Conservation (phyloP, 1,140 invertebrate species). For the Riptortus pedestris region DNA sequence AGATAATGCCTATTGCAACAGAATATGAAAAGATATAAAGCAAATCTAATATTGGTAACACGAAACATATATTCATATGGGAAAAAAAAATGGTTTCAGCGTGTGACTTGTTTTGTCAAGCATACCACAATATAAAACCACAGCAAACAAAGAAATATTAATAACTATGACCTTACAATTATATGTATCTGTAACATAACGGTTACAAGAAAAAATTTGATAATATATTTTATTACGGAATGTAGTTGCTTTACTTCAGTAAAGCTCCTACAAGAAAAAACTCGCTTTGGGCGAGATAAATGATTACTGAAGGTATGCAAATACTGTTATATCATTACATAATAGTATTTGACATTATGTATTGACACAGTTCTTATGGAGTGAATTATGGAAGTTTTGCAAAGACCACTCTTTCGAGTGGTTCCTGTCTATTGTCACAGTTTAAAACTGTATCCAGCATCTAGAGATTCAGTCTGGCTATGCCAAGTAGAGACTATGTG, state of each 20-base stretch:
- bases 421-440: constrained; percentile 17
- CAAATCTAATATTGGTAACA: constrained; percentile 12
- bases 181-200: constrained; percentile 25
- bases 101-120: constrained; percentile 14
- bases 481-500: constrained; percentile 3
- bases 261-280: constrained; percentile 12
- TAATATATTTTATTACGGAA: constrained; percentile 13
- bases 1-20: not conserved
- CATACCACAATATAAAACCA: constrained; percentile 23
- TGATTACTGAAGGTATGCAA: constrained; percentile 22
- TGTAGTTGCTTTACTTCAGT: constrained; percentile 16
- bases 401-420: constrained; percentile 11
- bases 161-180: constrained; percentile 22
- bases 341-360: constrained; percentile 33
- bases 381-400: constrained; percentile 15
- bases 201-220: constrained; percentile 18
- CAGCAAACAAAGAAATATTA: constrained; percentile 22
- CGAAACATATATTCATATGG: not conserved
- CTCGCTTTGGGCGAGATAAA: constrained; percentile 14
- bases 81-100: constrained; percentile 11
- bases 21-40: constrained; percentile 5
- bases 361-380: constrained; percentile 26
- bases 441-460: constrained; percentile 25
- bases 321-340: constrained; percentile 29
- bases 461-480: constrained; percentile 15